Conservation (phyloP, 2,797 vertebrate species). For the Coregonus sp. region DNA sequence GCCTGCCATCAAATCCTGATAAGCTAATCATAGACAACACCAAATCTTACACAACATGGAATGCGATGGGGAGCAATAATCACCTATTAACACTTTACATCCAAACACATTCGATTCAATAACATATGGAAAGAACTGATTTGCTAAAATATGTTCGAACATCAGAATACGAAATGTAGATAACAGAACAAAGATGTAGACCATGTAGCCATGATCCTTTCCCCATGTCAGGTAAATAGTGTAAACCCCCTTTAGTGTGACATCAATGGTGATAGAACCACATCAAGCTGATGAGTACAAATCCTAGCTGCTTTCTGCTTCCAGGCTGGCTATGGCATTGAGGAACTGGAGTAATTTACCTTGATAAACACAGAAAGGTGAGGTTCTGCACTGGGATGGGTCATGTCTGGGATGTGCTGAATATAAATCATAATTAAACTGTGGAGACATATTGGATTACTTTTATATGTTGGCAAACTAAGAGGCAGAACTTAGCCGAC, state of each 20-base stretch:
- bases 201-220: slow-evolving; percentile 42
- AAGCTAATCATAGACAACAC: neutral
- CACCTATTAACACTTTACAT: neutral
- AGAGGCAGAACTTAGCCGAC: neutral
- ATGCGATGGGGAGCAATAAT: neutral
- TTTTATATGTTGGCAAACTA: neutral
- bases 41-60: neutral
- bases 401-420: neutral
- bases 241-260: slow-evolving; percentile 43
- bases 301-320: neutral
- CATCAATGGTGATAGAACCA: slow-evolving; percentile 31
- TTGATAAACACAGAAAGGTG: too few relatives aligned
- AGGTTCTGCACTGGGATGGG: too few relatives aligned
- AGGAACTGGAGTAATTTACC: neutral
- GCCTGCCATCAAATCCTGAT: neutral
- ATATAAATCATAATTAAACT: neutral
- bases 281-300: slow-evolving; percentile 33
- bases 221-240: slow-evolving; percentile 45
- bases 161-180: slow-evolving; percentile 20
- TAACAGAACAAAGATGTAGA: slow-evolving; percentile 34
- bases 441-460: neutral
- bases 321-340: neutral
- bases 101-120: neutral
- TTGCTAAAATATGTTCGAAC: neutral
- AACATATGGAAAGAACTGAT: neutral